Evolutionary conservation across 2,888 invertebrate species (phyloP).

Genomic region (Actias luna): DNA sequence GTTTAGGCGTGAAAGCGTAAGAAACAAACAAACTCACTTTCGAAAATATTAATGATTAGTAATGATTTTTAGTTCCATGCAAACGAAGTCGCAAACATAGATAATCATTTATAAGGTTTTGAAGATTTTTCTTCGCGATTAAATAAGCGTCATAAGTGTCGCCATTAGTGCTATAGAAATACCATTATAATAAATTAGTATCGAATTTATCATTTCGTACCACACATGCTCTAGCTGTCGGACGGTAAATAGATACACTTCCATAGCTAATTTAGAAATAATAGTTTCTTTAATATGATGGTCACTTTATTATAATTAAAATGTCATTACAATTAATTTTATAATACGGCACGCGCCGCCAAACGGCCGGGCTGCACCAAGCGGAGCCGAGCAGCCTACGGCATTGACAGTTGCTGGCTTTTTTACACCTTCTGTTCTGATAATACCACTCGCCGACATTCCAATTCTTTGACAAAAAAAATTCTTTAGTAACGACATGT

Average conservation of each 20-base stretch:
- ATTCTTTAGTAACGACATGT: neutral
- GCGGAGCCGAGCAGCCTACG: conserved; percentile 18
- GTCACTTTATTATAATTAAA: conserved; percentile 64
- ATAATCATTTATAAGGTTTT: too few relatives aligned
- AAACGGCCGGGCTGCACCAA: conserved; percentile 5
- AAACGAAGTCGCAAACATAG: too few relatives aligned
- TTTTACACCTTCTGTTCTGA: conserved; percentile 26
- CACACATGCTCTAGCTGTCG: neutral
- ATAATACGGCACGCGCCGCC: conserved; percentile 53
- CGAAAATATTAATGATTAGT: too few relatives aligned
- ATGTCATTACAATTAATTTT: conserved; percentile 60
- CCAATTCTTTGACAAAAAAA: neutral
- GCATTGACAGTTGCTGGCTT: conserved; percentile 55
- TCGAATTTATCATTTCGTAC: conserved; percentile 6
- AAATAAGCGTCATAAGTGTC: neutral
- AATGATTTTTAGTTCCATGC: too few relatives aligned
- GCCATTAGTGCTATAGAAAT: neutral
- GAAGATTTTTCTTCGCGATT: too few relatives aligned
- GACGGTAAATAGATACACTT: conserved; percentile 15
- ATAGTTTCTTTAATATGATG: conserved; percentile 54
- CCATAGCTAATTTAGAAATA: conserved; percentile 38
- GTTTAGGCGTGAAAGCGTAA: too few relatives aligned
- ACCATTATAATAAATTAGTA: neutral
- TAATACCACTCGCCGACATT: neutral
- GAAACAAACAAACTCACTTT: too few relatives aligned